phyloP scores from a whole-genome alignment of 1,140 invertebrate species.

The Trichonephila inaurata region DNA sequence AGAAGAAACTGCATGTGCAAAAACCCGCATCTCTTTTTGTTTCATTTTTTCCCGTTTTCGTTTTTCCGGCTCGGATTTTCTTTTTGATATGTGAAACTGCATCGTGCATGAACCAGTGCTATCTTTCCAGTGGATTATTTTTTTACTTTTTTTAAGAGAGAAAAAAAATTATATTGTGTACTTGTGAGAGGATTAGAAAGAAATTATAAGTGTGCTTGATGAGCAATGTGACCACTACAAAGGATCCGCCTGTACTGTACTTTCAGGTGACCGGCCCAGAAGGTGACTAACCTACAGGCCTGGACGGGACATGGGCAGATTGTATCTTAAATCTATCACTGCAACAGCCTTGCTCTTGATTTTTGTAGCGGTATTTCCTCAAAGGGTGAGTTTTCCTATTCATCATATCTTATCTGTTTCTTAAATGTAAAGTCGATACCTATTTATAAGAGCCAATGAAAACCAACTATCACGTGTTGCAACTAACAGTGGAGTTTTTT shows the following conservation, averaged over 20 bases:
- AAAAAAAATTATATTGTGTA: not conserved
- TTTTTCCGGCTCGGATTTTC: not conserved
- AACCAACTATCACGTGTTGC: too few relatives aligned
- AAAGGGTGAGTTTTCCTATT: constrained; percentile 45
- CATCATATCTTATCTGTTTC: not conserved
- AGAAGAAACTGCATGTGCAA: constrained; percentile 36
- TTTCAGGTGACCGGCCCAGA: constrained; percentile 66
- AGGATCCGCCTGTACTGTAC: constrained; percentile 60
- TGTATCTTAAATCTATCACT: constrained; percentile 62
- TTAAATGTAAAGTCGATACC: too few relatives aligned
- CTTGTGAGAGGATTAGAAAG: too few relatives aligned
- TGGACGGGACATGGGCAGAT: constrained; percentile 70
- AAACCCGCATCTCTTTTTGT: not conserved
- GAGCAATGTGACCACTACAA: constrained; percentile 45
- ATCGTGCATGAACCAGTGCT: not conserved
- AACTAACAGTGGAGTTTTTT: too few relatives aligned
- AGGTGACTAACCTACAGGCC: constrained; percentile 63
- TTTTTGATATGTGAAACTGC: not conserved
- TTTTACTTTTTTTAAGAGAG: not conserved
- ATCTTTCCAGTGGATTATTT: constrained; percentile 8
- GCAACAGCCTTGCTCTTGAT: constrained; percentile 69
- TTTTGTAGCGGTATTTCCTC: constrained; percentile 26
- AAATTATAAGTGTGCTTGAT: not conserved
- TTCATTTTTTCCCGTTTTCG: not conserved
- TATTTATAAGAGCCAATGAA: too few relatives aligned